Percentiles rank a stretch among this genome's conserved stretches.
Conservation (phyloP, 2,113 vertebrate species). For the Eretmochelys imbricata region DNA sequence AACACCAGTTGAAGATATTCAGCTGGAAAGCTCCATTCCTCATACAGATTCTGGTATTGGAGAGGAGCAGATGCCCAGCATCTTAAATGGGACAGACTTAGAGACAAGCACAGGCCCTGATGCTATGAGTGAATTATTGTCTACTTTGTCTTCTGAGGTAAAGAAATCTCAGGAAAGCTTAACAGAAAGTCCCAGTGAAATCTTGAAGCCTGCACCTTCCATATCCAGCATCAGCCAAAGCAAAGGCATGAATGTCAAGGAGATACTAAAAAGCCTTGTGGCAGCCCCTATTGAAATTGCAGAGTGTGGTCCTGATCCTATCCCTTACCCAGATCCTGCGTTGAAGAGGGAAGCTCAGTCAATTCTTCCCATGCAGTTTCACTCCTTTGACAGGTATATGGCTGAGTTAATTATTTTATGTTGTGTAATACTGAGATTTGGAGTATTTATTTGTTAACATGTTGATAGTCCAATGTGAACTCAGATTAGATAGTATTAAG, state of each 20-base stretch:
- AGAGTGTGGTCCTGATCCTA: conserved; percentile 88
- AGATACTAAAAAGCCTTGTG: conserved; percentile 95
- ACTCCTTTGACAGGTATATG: conserved; percentile 97
- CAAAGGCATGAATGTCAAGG: conserved; percentile 95
- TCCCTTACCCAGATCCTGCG: conserved; percentile 89
- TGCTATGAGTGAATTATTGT: conserved; percentile 87
- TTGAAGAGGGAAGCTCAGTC: conserved; percentile 91
- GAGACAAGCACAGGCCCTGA: conserved; percentile 82
- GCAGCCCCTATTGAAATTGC: conserved; percentile 89
- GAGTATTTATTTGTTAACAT: not conserved
- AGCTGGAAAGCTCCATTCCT: conserved; percentile 83
- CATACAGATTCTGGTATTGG: conserved; percentile 92
- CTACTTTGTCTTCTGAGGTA: conserved; percentile 89
- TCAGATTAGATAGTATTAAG: not conserved
- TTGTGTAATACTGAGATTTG: not conserved
- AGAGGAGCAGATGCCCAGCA: conserved; percentile 85
- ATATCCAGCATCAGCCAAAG: conserved; percentile 91
- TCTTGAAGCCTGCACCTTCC: conserved; percentile 85
- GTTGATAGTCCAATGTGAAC: not conserved
- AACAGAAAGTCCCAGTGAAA: conserved; percentile 84
- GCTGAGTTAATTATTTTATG: conserved; percentile 22
- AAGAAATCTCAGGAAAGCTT: conserved; percentile 91
- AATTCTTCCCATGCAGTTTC: conserved; percentile 94
- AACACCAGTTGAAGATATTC: conserved; percentile 82
- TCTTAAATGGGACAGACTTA: conserved; percentile 89